A percentile compares a stretch with the other conserved stretches of the same genome.
These are phyloP conservation scores for Diplolepis rosae DNA, from an alignment of 2,888 invertebrate species.

Conservation along the genomic window DNA sequence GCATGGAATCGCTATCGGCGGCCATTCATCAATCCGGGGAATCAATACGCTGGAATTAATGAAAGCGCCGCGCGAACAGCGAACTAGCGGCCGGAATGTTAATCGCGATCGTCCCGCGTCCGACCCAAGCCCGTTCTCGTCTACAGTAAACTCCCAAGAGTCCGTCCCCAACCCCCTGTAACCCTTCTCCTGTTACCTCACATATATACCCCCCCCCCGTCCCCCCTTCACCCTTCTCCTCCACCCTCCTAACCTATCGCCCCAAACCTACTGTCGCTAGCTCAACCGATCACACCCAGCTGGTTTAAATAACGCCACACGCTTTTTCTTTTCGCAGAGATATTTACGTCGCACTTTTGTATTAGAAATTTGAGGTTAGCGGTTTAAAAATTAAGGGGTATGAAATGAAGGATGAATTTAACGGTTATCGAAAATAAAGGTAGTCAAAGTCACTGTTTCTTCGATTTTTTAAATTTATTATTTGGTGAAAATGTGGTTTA, in stretches of 20 bases:
- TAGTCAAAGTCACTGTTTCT: too few relatives aligned
- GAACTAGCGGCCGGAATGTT: constrained; percentile 74
- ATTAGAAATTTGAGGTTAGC: constrained; percentile 4
- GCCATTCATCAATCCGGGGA: constrained; percentile 74
- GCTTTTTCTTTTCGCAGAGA: constrained; percentile 60
- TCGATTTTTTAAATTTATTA: too few relatives aligned
- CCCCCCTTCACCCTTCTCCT: constrained; percentile 35
- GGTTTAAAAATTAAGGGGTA: constrained; percentile 1
- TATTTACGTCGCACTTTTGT: constrained; percentile 42
- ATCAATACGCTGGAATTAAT: constrained; percentile 75
- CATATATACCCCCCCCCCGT: constrained; percentile 53
- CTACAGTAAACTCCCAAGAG: constrained; percentile 55
- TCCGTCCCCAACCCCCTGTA: constrained; percentile 46
- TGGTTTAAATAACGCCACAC: constrained; percentile 50
- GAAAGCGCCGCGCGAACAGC: constrained; percentile 74
- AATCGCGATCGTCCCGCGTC: constrained; percentile 73
- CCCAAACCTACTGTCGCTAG: constrained; percentile 34
- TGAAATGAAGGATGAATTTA: too few relatives aligned
- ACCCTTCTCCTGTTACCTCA: constrained; percentile 36
- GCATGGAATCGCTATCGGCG: constrained; percentile 73
- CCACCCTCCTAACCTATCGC: constrained; percentile 39
- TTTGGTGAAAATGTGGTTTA: too few relatives aligned
- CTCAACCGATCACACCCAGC: constrained; percentile 52
- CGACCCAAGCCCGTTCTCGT: constrained; percentile 66
- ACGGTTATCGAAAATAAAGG: too few relatives aligned